Conservation (phyloP, 2,888 invertebrate species). For the Protodeltote pygarga region DNA sequence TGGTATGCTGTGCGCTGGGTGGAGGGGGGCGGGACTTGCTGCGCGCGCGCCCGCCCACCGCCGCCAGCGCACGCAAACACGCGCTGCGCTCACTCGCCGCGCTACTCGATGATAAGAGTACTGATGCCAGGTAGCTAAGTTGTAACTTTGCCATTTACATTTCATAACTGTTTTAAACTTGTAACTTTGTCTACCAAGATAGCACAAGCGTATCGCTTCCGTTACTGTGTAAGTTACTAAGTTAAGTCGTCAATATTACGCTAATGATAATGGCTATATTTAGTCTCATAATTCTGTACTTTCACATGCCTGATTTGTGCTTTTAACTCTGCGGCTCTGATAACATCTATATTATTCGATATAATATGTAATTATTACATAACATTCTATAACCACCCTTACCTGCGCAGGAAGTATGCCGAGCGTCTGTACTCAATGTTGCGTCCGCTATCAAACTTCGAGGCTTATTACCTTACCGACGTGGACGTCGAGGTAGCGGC, state of each 20-base stretch:
- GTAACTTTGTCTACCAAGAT: no score
- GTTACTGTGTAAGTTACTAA: no score
- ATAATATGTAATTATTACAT: not conserved
- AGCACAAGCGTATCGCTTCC: no score
- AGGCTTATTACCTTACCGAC: slow-evolving; percentile 81
- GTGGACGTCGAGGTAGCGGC: slow-evolving; percentile 74
- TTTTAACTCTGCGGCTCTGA: no score
- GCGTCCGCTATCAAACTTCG: slow-evolving; percentile 83
- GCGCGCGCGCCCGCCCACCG: slow-evolving; percentile 76
- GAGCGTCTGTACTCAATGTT: slow-evolving; percentile 86
- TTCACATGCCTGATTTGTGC: no score
- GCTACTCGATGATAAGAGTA: slow-evolving; percentile 84
- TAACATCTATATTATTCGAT: no score
- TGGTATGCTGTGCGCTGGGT: slow-evolving; percentile 88
- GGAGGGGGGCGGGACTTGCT: slow-evolving; percentile 88
- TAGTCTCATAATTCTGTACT: no score
- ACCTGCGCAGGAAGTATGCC: slow-evolving; percentile 80
- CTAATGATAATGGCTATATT: no score
- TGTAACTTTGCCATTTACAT: not conserved
- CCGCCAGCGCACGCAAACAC: slow-evolving; percentile 79
- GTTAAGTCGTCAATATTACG: no score
- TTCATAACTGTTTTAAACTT: not conserved
- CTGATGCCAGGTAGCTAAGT: slow-evolving; percentile 77
- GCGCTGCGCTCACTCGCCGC: slow-evolving; percentile 78
- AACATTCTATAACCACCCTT: not conserved